Evolutionary conservation across 2,113 vertebrate species (phyloP), one percentile per base, ranked within the genome.

Genomic region (Heterocephalus glaber): DNA sequence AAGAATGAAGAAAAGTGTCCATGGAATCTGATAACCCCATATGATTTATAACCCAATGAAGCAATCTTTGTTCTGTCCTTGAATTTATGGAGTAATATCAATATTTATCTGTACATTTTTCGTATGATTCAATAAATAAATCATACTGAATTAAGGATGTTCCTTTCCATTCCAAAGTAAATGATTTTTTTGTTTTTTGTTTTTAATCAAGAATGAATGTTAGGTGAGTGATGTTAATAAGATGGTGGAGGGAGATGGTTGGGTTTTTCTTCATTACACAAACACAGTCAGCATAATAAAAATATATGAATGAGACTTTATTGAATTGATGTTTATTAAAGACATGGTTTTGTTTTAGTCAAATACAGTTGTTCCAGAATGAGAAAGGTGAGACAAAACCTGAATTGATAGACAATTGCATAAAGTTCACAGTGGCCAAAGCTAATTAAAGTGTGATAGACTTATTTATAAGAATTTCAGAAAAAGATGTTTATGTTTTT

Each of bases 121-220:
- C 72, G 16, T 52, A 38, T 81, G 47, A 47, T 52, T 85, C 26
- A 85, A 74, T 17, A 94, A n/a, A 66, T 76, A 80, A 2, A 80
- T 72, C 33, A 47, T 77, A 82, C 83, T 10, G 20, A 33, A 83
- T 44, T 86, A 47, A 54, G 28, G 1, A 87, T 47, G 13, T 17
- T 80, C 30, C 13, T 86, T 90, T 82, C 16, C 66, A 82, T n/a
- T 87, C 41, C 52, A 83, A 91, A n/a, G n/a, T 72, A 65, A 26
- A 61, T 76, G 24, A 26, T 26, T 47, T 76, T 47, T 70, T 38
- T 61, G 60, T 61, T 65, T 65, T 72, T 72, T 72, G 22, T 35
- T 86, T 76, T 74, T 47, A 76, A 87, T 84, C 33, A 94, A 85
- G 16, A 85, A 66, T 88, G 24, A 92, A 83, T 87, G 28, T 56